Percentiles rank a stretch among this genome's conserved stretches.
phyloP scores from a whole-genome alignment of 2,113 vertebrate species.

The Tragelaphus scriptus region DNA sequence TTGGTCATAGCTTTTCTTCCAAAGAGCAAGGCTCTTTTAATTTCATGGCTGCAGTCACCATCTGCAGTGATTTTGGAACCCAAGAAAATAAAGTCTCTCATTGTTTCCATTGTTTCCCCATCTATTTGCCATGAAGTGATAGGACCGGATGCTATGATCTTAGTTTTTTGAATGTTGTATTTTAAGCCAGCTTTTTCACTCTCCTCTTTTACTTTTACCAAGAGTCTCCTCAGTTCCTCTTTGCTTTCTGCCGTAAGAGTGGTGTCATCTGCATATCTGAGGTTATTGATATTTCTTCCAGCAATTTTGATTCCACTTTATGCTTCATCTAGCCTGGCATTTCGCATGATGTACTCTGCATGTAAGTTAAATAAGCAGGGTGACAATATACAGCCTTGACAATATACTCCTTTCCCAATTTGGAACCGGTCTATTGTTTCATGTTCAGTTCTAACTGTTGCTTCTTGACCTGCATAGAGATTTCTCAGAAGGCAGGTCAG shows the following conservation, averaged over 20 bases:
- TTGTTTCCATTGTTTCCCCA: neutral
- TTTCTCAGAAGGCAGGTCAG: too few relatives aligned
- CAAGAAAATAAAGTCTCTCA: neutral
- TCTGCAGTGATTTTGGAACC: neutral
- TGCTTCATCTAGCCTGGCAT: too few relatives aligned
- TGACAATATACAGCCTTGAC: too few relatives aligned
- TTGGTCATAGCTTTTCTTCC: neutral
- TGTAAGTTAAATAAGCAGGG: too few relatives aligned
- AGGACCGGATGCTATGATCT: neutral
- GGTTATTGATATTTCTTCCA: too few relatives aligned
- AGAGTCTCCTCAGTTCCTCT: neutral
- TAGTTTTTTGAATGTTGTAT: neutral
- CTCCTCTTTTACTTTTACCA: neutral
- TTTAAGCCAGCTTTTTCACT: neutral
- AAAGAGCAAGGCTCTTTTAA: neutral
- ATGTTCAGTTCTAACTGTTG: too few relatives aligned
- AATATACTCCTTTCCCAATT: too few relatives aligned
- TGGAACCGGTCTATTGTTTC: too few relatives aligned
- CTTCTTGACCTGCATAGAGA: too few relatives aligned
- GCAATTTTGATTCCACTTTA: too few relatives aligned
- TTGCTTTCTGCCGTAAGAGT: neutral
- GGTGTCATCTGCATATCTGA: neutral
- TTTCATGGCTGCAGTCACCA: neutral
- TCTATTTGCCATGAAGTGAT: neutral
- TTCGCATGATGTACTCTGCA: too few relatives aligned